Evolutionary conservation across 2,888 invertebrate species (phyloP).

Genomic region (Parascotia fuliginaria): DNA sequence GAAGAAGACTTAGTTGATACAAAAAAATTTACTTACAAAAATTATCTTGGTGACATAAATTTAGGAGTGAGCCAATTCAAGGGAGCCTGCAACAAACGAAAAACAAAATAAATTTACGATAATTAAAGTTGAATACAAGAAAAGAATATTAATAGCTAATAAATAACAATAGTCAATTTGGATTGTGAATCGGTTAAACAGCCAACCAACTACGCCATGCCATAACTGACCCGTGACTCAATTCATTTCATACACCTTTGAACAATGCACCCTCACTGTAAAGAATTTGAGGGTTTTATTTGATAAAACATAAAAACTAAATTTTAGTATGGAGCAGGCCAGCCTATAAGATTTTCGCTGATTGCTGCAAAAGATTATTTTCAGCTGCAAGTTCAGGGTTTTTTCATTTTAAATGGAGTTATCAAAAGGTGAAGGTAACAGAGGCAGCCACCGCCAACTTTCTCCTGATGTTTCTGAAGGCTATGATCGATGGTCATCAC

Average conservation of each 20-base stretch:
- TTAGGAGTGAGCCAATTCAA: conserved; percentile 53
- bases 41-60: conserved; percentile 80
- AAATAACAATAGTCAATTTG: conserved; percentile 22
- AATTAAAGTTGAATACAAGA: neutral
- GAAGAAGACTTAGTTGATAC: neutral
- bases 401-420: too few relatives aligned
- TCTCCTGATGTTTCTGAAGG: too few relatives aligned
- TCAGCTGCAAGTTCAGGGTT: too few relatives aligned
- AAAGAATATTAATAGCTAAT: neutral
- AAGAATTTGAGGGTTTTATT: too few relatives aligned
- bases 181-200: conserved; percentile 17
- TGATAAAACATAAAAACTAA: too few relatives aligned
- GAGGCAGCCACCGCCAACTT: too few relatives aligned
- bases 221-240: conserved; percentile 20
- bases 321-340: too few relatives aligned
- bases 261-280: conserved; percentile 34
- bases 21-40: conserved; percentile 60
- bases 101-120: neutral
- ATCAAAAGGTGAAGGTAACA: too few relatives aligned
- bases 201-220: neutral
- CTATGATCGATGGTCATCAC: too few relatives aligned
- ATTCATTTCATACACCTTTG: conserved; percentile 27
- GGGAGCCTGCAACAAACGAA: conserved; percentile 75
- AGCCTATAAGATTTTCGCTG: too few relatives aligned
- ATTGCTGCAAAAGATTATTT: too few relatives aligned